These are phyloP conservation scores for Cephus pulcher DNA, from an alignment of 2,888 invertebrate genomes.

Conservation along the genomic window DNA sequence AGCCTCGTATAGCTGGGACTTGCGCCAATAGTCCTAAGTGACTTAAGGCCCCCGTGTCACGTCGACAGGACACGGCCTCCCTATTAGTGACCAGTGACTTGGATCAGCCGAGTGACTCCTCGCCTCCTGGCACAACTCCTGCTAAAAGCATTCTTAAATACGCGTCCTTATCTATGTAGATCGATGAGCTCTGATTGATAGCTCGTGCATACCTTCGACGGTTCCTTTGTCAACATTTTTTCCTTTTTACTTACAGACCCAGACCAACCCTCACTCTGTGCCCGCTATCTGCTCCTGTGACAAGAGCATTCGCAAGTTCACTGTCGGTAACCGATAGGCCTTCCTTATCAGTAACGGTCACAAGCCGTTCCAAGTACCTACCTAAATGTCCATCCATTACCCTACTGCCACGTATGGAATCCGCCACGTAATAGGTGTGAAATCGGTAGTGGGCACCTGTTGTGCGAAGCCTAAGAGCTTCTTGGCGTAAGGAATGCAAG, in stretches of 20 bases:
- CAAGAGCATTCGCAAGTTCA: background rate
- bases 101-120: conserved; percentile 21
- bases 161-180: conserved; percentile 55
- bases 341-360: background rate
- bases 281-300: background rate
- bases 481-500: background rate
- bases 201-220: conserved; percentile 25
- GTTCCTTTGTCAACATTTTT: background rate
- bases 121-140: conserved; percentile 17
- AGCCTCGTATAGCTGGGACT: background rate
- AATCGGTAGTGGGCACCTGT: background rate
- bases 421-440: background rate
- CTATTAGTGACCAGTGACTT: conserved; percentile 46
- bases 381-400: background rate
- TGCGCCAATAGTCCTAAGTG: conserved; percentile 9
- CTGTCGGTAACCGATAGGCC: background rate
- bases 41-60: background rate
- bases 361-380: background rate
- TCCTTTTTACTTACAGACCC: background rate
- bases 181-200: conserved; percentile 43
- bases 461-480: background rate
- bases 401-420: background rate
- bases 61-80: conserved; percentile 31
- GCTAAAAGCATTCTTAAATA: conserved; percentile 63
- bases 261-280: background rate